A percentile compares a stretch with the other conserved stretches of the same genome.
These are phyloP conservation scores for Xenopus laevis DNA, from an alignment of 2,113 vertebrate species.

Conservation along the genomic window DNA sequence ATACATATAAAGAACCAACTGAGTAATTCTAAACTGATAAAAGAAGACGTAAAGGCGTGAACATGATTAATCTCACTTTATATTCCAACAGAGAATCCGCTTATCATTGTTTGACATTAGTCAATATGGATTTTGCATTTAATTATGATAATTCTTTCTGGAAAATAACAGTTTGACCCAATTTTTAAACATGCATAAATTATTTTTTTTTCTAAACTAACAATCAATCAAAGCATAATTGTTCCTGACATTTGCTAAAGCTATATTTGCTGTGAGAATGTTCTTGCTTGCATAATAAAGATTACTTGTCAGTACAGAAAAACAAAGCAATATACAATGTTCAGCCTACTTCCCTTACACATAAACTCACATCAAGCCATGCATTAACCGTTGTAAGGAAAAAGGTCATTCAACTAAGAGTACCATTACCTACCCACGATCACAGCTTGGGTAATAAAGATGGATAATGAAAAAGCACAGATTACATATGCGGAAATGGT, in stretches of 20 bases:
- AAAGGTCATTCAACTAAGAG: not conserved
- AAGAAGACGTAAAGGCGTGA: slow-evolving; percentile 31
- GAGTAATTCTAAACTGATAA: slow-evolving; percentile 20
- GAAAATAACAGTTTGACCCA: slow-evolving; percentile 36
- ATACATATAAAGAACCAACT: too few species aligned
- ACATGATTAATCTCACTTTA: not conserved
- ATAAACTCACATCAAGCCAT: not conserved
- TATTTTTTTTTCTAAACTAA: slow-evolving; percentile 45
- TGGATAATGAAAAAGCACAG: too few species aligned
- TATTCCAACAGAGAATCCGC: slow-evolving; percentile 4
- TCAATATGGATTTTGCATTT: slow-evolving; percentile 37
- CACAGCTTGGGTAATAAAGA: too few species aligned
- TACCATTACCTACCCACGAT: too few species aligned
- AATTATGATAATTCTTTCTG: slow-evolving; percentile 34
- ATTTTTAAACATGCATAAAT: slow-evolving; percentile 47
- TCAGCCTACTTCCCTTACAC: not conserved
- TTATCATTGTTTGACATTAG: slow-evolving; percentile 5
- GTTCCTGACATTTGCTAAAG: slow-evolving; percentile 39
- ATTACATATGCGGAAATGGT: too few species aligned
- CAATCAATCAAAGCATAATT: slow-evolving; percentile 23
- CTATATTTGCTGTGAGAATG: slow-evolving; percentile 27
- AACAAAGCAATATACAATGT: not conserved
- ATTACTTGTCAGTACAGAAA: not conserved
- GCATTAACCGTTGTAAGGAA: not conserved
- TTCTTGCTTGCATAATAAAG: slow-evolving; percentile 2